These are phyloP conservation scores for Habrosyne pyritoides DNA, from an alignment of 2,888 invertebrate species.

Conservation along the genomic window DNA sequence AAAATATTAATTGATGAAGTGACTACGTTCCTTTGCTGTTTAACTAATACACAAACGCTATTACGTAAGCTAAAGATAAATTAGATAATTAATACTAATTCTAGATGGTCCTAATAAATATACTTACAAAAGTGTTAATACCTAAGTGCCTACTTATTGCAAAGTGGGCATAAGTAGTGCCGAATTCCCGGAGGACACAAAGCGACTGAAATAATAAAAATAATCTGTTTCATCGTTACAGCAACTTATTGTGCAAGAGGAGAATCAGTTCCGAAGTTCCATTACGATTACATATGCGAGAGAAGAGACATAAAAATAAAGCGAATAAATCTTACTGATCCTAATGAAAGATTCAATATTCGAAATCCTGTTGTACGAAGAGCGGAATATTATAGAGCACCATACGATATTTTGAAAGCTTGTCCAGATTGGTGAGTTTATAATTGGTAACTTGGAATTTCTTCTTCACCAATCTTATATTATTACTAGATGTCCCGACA, in stretches of 20 bases:
- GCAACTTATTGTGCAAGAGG: constrained; percentile 72
- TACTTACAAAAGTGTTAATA: too few relatives aligned
- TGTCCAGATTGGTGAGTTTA: constrained; percentile 74
- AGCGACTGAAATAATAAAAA: neutral
- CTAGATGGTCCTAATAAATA: too few relatives aligned
- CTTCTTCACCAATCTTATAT: too few relatives aligned
- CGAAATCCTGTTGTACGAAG: constrained; percentile 69
- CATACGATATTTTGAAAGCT: constrained; percentile 73
- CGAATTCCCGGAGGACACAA: neutral
- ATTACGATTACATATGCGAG: constrained; percentile 78
- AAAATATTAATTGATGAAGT: too few relatives aligned
- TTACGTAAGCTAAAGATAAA: too few relatives aligned
- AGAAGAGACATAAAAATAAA: constrained; percentile 71
- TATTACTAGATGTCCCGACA: too few relatives aligned
- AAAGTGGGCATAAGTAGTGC: too few relatives aligned
- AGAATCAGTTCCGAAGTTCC: constrained; percentile 70
- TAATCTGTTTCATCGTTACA: constrained; percentile 23
- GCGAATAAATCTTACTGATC: constrained; percentile 69
- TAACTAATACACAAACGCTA: too few relatives aligned
- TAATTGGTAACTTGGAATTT: too few relatives aligned
- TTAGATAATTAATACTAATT: too few relatives aligned
- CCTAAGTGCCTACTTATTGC: too few relatives aligned
- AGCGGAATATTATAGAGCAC: constrained; percentile 75
- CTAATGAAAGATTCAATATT: constrained; percentile 74
- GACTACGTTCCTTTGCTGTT: too few relatives aligned